These are phyloP conservation scores for Serinus canaria DNA, from an alignment of 2,113 vertebrate genomes.

Conservation along the genomic window DNA sequence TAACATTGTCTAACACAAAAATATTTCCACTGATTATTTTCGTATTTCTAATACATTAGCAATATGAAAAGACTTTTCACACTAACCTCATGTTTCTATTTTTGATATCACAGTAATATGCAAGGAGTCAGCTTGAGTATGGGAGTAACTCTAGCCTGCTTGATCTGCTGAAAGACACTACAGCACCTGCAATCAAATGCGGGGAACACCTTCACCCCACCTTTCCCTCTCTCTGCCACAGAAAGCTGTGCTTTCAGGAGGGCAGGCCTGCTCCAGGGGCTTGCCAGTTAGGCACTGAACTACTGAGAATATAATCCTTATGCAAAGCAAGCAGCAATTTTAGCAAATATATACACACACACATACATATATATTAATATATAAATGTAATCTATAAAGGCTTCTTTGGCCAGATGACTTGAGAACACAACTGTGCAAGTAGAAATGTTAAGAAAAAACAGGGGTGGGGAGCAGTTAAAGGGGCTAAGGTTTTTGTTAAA, in stretches of 20 bases:
- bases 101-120: not conserved
- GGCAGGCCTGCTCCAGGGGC: not conserved
- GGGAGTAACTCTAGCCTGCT: not conserved
- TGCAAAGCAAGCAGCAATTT: not conserved
- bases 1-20: not conserved
- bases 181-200: fast-evolving
- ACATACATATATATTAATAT: not conserved
- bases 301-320: not conserved
- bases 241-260: fast-evolving
- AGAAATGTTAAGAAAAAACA: not conserved
- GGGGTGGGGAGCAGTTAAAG: not conserved
- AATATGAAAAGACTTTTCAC: not conserved
- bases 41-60: not conserved
- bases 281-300: not conserved
- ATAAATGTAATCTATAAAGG: not conserved
- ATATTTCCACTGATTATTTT: not conserved
- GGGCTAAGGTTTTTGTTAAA: not conserved
- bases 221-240: fast-evolving
- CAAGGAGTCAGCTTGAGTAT: not conserved
- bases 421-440: not conserved
- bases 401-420: not conserved
- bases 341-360: not conserved
- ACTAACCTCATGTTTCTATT: not conserved
- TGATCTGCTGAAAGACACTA: not conserved
- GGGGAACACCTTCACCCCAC: not conserved